Evolutionary conservation across 2,113 vertebrate species (phyloP), one percentile per base, ranked within the genome.

Genomic region (Hyla sarda): DNA sequence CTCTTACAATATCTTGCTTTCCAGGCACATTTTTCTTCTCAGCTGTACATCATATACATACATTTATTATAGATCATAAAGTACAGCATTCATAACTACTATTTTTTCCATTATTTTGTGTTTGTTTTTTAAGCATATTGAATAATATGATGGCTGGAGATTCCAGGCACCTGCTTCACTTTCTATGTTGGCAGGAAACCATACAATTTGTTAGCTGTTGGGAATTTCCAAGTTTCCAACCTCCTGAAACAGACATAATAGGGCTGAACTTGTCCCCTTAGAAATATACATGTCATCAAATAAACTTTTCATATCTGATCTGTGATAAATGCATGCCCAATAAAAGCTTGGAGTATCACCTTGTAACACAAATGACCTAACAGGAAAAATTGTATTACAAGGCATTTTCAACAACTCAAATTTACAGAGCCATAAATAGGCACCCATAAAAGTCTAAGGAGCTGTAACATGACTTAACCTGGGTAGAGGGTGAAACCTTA

Each of bases 61-160:
- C 2, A 30, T 65, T 60, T 30, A 65, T 1, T 5, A 30, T 11
- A 16, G 60, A 32, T 32, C 5, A 32, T 32, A 67, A 7, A 32
- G 30, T 32, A 67, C 19, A 7, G 2, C 32, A 32, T 67, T 13
- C 3, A 0, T 28, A 12, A 12, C 25, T n/a, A n/a, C n/a, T n/a
- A n/a, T n/a, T 52, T 52, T 11, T 17, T 21, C 19, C 0, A 5
- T 10, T 23, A 2, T 56, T 23, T 56, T 56, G 7, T 56, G 8
- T 19, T 19, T 62, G 25, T 28, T 69, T 69, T 69, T 32, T 28
- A 25, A 1, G 1, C n/a, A 14, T 69, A 34, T 34, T 34, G 30
- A 21, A 69, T 69, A 30, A 65, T 65, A 65, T 65, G 19, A 69
- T 69, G 17, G 32, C 65, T 69, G 65, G 65, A 69, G 65, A 69